Evolutionary conservation across 1,140 invertebrate species (phyloP).

Genomic region (Frieseomelitta varia): DNA sequence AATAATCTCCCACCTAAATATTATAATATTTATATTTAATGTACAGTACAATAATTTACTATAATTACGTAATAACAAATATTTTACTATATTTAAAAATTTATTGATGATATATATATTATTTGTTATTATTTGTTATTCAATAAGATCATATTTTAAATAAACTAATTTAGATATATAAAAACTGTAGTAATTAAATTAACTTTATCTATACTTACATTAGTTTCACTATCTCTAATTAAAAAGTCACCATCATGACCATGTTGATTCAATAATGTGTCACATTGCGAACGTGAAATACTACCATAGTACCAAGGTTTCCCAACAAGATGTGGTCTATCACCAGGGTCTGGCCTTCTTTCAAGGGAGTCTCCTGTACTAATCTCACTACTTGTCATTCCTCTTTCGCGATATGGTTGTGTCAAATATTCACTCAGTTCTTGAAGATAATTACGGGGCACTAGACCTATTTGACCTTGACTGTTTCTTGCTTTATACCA

Average conservation of each 20-base stretch:
- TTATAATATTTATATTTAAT: constrained; percentile 25
- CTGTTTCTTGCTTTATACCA: constrained; percentile 98
- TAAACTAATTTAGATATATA: background rate
- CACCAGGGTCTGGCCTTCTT: constrained; percentile 80
- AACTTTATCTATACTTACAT: constrained; percentile 87
- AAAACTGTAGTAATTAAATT: background rate
- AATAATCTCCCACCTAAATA: constrained; percentile 96
- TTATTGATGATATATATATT: background rate
- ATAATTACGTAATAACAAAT: background rate
- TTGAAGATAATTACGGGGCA: constrained; percentile 98
- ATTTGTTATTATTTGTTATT: background rate
- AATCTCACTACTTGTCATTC: constrained; percentile 81
- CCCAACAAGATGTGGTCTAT: constrained; percentile 87
- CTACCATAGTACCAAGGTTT: constrained; percentile 98
- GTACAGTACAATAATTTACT: background rate
- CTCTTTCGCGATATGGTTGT: constrained; percentile 88
- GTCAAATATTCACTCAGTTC: constrained; percentile 94
- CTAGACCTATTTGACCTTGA: constrained; percentile 94
- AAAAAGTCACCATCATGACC: constrained; percentile 99
- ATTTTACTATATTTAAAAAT: background rate
- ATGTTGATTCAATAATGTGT: constrained; percentile 95
- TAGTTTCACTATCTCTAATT: constrained; percentile 98
- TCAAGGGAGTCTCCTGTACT: constrained; percentile 80
- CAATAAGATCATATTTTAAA: background rate
- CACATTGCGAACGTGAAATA: constrained; percentile 97